Conservation (phyloP, 2,797 vertebrate genomes). For the Cynodonichthys magdalenae region DNA sequence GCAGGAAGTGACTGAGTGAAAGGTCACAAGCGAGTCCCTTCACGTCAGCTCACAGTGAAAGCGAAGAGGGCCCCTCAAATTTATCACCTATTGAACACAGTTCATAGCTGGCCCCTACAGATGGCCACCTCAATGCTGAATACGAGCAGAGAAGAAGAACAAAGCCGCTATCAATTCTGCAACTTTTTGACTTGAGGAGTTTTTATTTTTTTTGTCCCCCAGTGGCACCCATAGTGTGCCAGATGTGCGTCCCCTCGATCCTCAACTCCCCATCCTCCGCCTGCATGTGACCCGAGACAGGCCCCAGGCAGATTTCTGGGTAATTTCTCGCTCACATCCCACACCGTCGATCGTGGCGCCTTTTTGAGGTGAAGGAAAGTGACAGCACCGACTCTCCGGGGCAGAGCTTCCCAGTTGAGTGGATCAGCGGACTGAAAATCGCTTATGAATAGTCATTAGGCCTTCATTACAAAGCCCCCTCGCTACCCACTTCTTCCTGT, state of each 20-base stretch:
- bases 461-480: constrained; percentile 96
- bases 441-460: constrained; percentile 99
- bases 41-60: constrained; percentile 54
- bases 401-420: constrained; percentile 99
- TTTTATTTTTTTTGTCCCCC: constrained; percentile 83
- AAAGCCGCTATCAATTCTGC: constrained; percentile 38
- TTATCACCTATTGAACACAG: constrained; percentile 70
- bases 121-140: constrained; percentile 56
- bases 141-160: constrained; percentile 36
- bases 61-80: constrained; percentile 54
- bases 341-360: constrained; percentile 91
- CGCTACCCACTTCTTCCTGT: constrained; percentile 90
- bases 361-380: constrained; percentile 99
- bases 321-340: constrained; percentile 94
- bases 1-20: constrained; percentile 18
- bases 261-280: constrained; percentile 75
- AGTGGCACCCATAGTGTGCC: constrained; percentile 95
- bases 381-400: constrained; percentile 98
- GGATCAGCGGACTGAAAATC: constrained; percentile 96
- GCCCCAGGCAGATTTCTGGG: constrained; percentile 88
- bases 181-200: constrained; percentile 88
- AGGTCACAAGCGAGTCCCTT: constrained; percentile 60
- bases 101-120: constrained; percentile 65
- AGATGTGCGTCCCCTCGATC: constrained; percentile 85
- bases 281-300: constrained; percentile 93